Base-by-base conservation (phyloP, 2,797 vertebrate genomes). In the Sorex maritimensis region DNA sequence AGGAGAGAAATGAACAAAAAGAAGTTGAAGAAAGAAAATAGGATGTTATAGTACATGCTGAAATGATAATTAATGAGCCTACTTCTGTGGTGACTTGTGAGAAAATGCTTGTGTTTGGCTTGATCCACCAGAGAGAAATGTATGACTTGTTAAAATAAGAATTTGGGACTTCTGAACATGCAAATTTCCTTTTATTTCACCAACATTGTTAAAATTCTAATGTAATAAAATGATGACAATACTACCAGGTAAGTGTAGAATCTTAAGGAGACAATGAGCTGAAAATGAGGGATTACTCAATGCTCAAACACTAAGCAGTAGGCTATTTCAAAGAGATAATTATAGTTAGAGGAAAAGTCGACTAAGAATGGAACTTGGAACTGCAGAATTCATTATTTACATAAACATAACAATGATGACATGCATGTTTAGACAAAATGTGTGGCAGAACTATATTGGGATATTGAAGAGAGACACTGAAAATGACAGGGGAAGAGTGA, bases 131-230 rank as follows among this genome's bases (percentile, higher is more conserved):
- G 10, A 82, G 0, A 82, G 38, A 89, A 75, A 83, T 75, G 2
- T n/a, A 34, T 82, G 24, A 81, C 34, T 86, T 82, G 55, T 26
- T 72, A 3, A 92, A 23, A 81, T 49, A 49, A 1, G 19, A 75
- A 77, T 44, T 80, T 44, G n/a, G 21, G n/a, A 46, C 46, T 63
- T 79, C 13, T 93, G 41, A 86, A 28, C 15, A 38, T 44, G 21
- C 1, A 34, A 6, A 69, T 34, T 69, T 34, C 7, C 30, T 6
- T 1, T 49, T 65, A 58, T 80, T 85, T 38, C 26, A 49, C 13
- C 79, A 79, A 38, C 72, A 14, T n/a, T 24, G 79, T 81, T 46
- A 85, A 91, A 95, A 71, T 28, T 34, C 13, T 3, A 26, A 55
- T 10, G 3, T 65, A 71, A 44, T 2, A 69, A 61, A 65, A 65